phyloP scores from a whole-genome alignment of 53 echinoderm and acorn worm genomes.

The Stichopus horrens region DNA sequence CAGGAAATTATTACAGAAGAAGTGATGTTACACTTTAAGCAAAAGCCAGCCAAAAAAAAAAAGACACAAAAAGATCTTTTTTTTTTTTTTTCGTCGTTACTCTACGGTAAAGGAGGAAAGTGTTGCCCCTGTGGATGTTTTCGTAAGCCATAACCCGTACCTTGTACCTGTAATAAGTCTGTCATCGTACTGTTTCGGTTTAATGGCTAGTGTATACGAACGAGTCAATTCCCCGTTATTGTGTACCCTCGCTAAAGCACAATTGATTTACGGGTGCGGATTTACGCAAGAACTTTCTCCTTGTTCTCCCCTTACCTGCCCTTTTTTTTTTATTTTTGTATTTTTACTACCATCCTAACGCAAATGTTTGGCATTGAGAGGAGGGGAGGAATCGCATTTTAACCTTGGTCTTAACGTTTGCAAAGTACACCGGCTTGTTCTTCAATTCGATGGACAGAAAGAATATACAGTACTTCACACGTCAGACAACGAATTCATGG shows the following conservation, averaged over 20 bases:
- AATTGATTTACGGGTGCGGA: slow-evolving; percentile 21
- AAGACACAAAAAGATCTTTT: no score
- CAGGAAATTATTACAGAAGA: no score
- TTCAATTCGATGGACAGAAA: no score
- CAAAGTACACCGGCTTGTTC: no score
- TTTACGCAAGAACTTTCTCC: slow-evolving; percentile 2
- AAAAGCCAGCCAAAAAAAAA: no score
- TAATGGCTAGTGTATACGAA: slow-evolving; percentile 22
- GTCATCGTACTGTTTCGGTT: slow-evolving; percentile 26
- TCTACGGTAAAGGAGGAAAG: background rate
- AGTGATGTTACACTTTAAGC: no score
- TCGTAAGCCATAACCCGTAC: background rate
- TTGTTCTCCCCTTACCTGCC: background rate
- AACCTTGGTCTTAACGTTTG: no score
- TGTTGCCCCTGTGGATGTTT: background rate
- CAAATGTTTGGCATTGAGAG: slow-evolving; percentile 2
- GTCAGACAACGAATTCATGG: no score
- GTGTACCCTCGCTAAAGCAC: background rate
- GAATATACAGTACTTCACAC: no score
- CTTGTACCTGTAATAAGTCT: slow-evolving; percentile 19
- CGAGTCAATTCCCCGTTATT: background rate
- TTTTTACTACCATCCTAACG: background rate
- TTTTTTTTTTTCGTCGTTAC: no score
- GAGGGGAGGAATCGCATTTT: background rate
- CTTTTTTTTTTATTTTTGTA: background rate